Base-by-base conservation (phyloP, 2,888 invertebrate species). In the Autographa gamma region DNA sequence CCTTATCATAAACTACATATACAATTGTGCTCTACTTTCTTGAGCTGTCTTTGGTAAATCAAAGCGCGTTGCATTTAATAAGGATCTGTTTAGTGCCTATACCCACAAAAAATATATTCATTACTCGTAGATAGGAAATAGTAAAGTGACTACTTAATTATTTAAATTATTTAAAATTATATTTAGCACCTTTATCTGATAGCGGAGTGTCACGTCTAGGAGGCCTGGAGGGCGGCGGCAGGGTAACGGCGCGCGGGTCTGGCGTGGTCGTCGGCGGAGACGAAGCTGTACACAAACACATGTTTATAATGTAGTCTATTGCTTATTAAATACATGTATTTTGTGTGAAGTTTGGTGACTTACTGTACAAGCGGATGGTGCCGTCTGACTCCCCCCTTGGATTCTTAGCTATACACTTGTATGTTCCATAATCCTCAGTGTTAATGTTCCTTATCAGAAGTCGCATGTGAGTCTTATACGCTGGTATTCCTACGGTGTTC, bases 331-430 rank as follows among this genome's bases (percentile, higher is more conserved):
- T 8, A 48, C 2, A 48, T 48, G 8, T 38, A 11, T 38, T 38
- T 38, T 38, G 11, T 38, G 8, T 38, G 4, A n/a, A 6, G 48
- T n/a, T n/a, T 2, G 5, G n/a, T 13, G 71, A 88, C 98, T 97
- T 96, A 98, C 98, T 97, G 93, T 98, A 98, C 79, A 98, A 96
- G 84, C 98, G 97, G 90, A 98, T 98, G 77, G 97, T 97, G 80
- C 98, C 98, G 93, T 98, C 98, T 62, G 98, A 98, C 91, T 98
- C 98, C 77, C 98, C 98, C 80, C 98, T 96, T 70, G 98, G 98
- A 95, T 98, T 98, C 94, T 98, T 98, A 74, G 98, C 98, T 32
- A 98, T 97, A 83, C 98, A 98, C 91, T 98, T 98, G 92, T 98
- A 98, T 65, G 97, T 98, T 32, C 98, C 98, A 89, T 98, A 98